phyloP scores from a whole-genome alignment of 1,140 invertebrate species.

The Rhagoletis pomonella region DNA sequence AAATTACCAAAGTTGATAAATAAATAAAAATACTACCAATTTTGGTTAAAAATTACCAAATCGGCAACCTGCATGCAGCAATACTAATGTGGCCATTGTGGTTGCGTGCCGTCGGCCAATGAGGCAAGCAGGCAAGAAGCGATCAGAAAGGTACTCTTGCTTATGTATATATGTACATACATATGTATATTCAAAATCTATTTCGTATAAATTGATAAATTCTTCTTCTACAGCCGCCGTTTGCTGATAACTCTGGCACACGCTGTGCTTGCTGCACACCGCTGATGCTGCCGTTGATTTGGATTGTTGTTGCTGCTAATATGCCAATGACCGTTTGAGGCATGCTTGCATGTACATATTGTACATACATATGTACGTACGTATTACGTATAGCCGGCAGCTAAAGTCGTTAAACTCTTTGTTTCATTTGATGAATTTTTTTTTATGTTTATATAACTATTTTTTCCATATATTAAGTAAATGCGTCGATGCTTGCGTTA shows the following conservation, averaged over 20 bases:
- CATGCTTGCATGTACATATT: no score
- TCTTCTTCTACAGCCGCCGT: neutral
- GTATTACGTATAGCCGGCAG: neutral
- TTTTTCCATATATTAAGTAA: neutral
- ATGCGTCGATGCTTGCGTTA: conserved; percentile 8
- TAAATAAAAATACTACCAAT: no score
- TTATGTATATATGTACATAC: no score
- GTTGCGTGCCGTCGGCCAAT: neutral
- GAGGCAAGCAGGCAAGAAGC: neutral
- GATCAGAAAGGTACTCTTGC: neutral
- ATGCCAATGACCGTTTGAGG: neutral
- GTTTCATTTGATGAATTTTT: neutral
- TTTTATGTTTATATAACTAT: neutral
- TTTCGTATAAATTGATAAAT: conserved; percentile 25
- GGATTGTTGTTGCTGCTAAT: neutral
- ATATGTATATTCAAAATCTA: neutral
- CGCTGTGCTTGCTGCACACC: neutral
- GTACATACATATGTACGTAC: no score
- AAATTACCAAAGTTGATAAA: no score
- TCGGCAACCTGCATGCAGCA: neutral
- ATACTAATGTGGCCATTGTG: neutral
- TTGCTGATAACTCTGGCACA: neutral
- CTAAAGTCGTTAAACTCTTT: neutral
- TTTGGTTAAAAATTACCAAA: neutral
- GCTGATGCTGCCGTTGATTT: neutral